phyloP scores from a whole-genome alignment of 1,140 invertebrate genomes.

The Glossosoma conforme region DNA sequence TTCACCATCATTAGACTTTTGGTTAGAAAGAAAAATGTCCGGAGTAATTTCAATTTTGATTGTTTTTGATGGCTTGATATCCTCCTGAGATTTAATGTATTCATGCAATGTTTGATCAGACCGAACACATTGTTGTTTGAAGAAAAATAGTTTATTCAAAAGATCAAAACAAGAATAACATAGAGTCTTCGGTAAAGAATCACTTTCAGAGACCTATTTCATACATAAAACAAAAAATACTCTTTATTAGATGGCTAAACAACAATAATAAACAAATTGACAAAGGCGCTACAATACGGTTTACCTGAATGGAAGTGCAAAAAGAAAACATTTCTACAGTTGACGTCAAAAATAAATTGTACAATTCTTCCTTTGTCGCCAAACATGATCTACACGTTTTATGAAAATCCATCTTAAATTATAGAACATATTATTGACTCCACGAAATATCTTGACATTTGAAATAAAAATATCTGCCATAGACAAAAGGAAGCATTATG shows the following conservation, averaged over 20 bases:
- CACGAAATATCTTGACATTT: no score
- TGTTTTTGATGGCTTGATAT: background rate
- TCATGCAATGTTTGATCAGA: constrained; percentile 37
- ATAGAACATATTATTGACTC: background rate
- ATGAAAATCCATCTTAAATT: constrained; percentile 36
- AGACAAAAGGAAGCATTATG: no score
- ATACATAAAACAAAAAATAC: no score
- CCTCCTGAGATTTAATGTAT: constrained; percentile 1
- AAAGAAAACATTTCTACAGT: constrained; percentile 43
- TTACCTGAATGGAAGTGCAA: constrained; percentile 46
- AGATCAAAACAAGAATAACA: constrained; percentile 39
- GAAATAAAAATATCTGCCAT: no score
- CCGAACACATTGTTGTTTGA: constrained; percentile 42
- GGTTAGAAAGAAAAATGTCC: background rate
- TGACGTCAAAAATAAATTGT: constrained; percentile 41
- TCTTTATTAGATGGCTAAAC: no score
- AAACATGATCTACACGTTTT: constrained; percentile 46
- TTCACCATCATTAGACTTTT: no score
- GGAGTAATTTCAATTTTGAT: constrained; percentile 19
- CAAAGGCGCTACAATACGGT: background rate
- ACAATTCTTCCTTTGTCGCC: constrained; percentile 38
- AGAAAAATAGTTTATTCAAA: constrained; percentile 37
- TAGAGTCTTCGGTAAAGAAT: constrained; percentile 36
- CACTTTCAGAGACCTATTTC: constrained; percentile 18
- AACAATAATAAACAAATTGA: background rate